Evolutionary conservation across 1,140 invertebrate genomes (phyloP).

Genomic region (Reticulitermes speratus): DNA sequence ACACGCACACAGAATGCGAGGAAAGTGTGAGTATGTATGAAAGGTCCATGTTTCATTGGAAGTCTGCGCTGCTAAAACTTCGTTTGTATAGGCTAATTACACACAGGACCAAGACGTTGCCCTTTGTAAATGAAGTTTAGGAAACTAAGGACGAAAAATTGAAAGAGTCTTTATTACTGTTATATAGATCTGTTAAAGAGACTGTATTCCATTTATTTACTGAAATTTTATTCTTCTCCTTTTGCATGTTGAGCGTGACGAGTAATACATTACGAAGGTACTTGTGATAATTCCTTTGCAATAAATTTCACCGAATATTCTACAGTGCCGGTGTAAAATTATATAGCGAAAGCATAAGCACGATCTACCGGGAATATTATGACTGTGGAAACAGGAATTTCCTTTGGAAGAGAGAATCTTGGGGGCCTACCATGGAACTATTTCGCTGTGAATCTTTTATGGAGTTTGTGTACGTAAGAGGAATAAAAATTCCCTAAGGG

Average conservation of each 20-base stretch:
- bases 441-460: conserved; percentile 5
- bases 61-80: too few relatives aligned
- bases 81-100: too few relatives aligned
- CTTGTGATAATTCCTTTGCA: background rate
- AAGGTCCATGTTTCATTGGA: too few relatives aligned
- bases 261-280: background rate
- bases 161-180: background rate
- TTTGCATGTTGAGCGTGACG: background rate
- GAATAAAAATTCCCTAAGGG: background rate
- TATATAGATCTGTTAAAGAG: background rate
- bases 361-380: background rate
- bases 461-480: background rate
- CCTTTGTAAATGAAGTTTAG: too few relatives aligned
- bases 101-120: too few relatives aligned
- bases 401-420: background rate
- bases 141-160: too few relatives aligned
- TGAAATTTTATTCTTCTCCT: background rate
- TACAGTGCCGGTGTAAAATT: background rate
- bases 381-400: conserved; percentile 2
- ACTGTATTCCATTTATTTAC: background rate
- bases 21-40: too few relatives aligned
- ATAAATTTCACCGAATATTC: background rate
- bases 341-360: background rate
- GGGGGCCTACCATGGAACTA: background rate
- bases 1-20: too few relatives aligned